Evolutionary conservation across 2,888 invertebrate genomes (phyloP), one percentile per base, ranked within the genome.

Genomic region (Entomobrya multifasciata): DNA sequence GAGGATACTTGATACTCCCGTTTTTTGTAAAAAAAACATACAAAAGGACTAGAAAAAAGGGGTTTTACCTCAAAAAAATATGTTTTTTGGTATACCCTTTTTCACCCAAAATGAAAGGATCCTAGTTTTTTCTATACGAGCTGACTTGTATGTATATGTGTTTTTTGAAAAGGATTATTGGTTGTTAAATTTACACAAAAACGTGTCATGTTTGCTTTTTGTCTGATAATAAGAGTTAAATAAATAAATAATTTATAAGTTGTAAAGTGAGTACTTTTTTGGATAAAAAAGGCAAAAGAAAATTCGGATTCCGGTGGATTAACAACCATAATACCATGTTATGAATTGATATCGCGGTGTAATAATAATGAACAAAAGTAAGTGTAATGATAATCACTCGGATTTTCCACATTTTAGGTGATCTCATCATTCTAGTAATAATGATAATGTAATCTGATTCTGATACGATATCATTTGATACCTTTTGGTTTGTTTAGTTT

Each of bases 381-480:
- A n/a, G n/a, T n/a, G n/a, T n/a, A n/a, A 62, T 20, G 30, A 62
- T 20, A 30, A 10, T 30, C 11, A n/a, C 62, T 15, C 1, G 15
- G 30, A 15, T 74, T 74, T 74, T 52, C 74, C 74, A 55, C 44
- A 74, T 74, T 74, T 44, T 27, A 52, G 74, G 74, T 52, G 52
- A 74, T 74, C 74, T 57, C 49, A 49, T 10, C 49, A 49, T 57
- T 15, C n/a, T n/a, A n/a, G n/a, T n/a, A n/a, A 20, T 74, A 52
- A 74, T 74, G 30, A 55, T 74, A 17, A 10, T 74, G 74, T 74
- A 74, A 74, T 74, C 74, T 74, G 74, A 74, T 74, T 55, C 36
- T 36, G 36, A 36, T 36, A 36, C 8, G 36, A n/a, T n/a, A n/a
- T n/a, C n/a, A 36, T 36, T 36, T 36, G 36, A 36, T 36, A 36